Evolutionary conservation across 92 coral and sea anemone species (phyloP).

Genomic region (Epizoanthus stellaris): DNA sequence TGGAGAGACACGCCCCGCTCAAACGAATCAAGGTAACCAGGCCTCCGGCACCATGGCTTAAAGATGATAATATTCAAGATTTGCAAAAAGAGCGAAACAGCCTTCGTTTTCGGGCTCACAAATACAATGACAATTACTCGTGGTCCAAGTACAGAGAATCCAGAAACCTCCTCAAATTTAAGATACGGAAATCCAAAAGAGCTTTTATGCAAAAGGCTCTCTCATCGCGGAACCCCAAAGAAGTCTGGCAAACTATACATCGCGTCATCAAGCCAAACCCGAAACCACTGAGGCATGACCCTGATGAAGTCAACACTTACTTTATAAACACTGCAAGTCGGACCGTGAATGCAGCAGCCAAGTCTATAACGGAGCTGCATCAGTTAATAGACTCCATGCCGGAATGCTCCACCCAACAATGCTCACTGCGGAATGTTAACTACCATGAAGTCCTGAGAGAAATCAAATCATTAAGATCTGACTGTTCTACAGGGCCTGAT

Average conservation of each 20-base stretch:
- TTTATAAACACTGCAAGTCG: slow-evolving; percentile 42
- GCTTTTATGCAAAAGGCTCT: slow-evolving; percentile 37
- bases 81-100: slow-evolving; percentile 30
- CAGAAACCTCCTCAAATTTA: slow-evolving; percentile 44
- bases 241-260: slow-evolving; percentile 42
- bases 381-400: slow-evolving; percentile 30
- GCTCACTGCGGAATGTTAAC: slow-evolving; percentile 34
- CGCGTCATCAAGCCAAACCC: slow-evolving; percentile 39
- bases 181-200: slow-evolving; percentile 39
- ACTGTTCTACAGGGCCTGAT: too few relatives aligned
- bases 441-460: slow-evolving; percentile 31
- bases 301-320: slow-evolving; percentile 37
- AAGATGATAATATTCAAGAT: slow-evolving; percentile 35
- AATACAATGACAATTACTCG: slow-evolving; percentile 12
- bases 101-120: slow-evolving; percentile 31
- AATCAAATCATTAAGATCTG: slow-evolving; percentile 20
- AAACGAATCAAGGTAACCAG: slow-evolving; percentile 42
- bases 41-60: slow-evolving; percentile 52
- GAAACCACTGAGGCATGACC: slow-evolving; percentile 42
- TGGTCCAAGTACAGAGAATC: slow-evolving; percentile 38
- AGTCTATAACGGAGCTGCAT: slow-evolving; percentile 32
- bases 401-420: slow-evolving; percentile 26
- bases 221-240: slow-evolving; percentile 23
- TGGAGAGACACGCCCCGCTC: slow-evolving; percentile 46
- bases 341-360: slow-evolving; percentile 30